Evolutionary conservation across 2,888 invertebrate species (phyloP).

Genomic region (Lycaena phlaeas): DNA sequence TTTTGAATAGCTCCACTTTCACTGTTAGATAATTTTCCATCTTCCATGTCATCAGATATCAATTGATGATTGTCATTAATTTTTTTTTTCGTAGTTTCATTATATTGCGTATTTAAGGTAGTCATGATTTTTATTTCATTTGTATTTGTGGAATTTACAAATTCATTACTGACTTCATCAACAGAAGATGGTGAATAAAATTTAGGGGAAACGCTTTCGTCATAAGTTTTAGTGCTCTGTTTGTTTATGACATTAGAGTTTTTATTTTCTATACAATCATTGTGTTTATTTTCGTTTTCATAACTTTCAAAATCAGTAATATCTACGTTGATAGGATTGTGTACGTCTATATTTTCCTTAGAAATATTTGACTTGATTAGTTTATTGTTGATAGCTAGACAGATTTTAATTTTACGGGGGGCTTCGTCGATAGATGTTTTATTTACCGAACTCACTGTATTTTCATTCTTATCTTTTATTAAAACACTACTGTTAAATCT

Average conservation of each 20-base stretch:
- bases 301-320: conserved; percentile 42
- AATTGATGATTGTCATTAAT: conserved; percentile 2
- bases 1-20: conserved; percentile 60
- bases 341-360: conserved; percentile 7
- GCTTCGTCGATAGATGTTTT: conserved; percentile 26
- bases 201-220: neutral
- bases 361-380: conserved; percentile 14
- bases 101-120: neutral
- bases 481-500: conserved; percentile 56
- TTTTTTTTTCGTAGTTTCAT: conserved; percentile 5
- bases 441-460: conserved; percentile 19
- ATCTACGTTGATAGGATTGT: conserved; percentile 20
- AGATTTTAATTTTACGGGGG: conserved; percentile 48
- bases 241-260: too few species aligned
- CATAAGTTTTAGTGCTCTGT: neutral
- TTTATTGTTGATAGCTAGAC: conserved; percentile 42
- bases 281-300: conserved; percentile 20
- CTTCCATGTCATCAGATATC: conserved; percentile 41
- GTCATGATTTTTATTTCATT: neutral
- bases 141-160: neutral
- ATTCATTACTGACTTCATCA: neutral
- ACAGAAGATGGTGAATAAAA: neutral
- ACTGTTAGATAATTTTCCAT: conserved; percentile 62
- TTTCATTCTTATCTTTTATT: conserved; percentile 32
- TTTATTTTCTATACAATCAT: too few species aligned